Base-by-base conservation (phyloP, 2,888 invertebrate genomes). In the Agapostemon virescens region DNA sequence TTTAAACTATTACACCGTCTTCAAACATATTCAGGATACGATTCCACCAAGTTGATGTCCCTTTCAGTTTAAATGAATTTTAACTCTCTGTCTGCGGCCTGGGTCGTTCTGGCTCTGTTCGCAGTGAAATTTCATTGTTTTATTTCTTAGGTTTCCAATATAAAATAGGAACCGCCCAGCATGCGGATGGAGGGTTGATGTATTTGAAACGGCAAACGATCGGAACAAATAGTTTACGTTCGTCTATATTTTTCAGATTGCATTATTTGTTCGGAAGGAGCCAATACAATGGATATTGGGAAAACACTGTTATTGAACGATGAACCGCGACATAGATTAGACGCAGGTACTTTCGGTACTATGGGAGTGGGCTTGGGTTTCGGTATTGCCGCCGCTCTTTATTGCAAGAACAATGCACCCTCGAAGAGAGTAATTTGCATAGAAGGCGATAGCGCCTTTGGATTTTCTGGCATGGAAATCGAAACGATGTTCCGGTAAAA, bases 271-370 rank as follows among this genome's bases (percentile, higher is more conserved):
- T 98, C 98, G 90, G 99, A 99, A 93, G 99, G 99, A 33, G 98
- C 99, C 49, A 99, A 99, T 93, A 99, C 99, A 0, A 99, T 99
- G 99, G 99, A 99, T 91, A 99, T 99, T 90, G 98, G 99, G 0
- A 94, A 99, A 66, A 96, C 98, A 0, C 95, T 98, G 93, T 93
- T 99, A 52, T 93, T 96, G n/a, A 98, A 98, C 92, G 95, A 95
- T 86, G 93, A 95, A 84, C 97, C 98, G 0, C 94, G 98, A 63
- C 98, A 98, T 90, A 95, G 98, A 79, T 94, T 99, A 6, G 99
- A 99, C 93, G 99, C 99, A 9, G 99, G 98, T 75, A 98, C 98
- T 5, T 99, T 98, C 93, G 99, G 98, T 23, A 98, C 98, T 1
- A 98, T 98, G 98, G 98, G 98, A 55, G 98, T 98, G 30, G 98